These are phyloP conservation scores for Nyctibius bracteatus DNA, from an alignment of 2,113 vertebrate species.

Conservation along the genomic window DNA sequence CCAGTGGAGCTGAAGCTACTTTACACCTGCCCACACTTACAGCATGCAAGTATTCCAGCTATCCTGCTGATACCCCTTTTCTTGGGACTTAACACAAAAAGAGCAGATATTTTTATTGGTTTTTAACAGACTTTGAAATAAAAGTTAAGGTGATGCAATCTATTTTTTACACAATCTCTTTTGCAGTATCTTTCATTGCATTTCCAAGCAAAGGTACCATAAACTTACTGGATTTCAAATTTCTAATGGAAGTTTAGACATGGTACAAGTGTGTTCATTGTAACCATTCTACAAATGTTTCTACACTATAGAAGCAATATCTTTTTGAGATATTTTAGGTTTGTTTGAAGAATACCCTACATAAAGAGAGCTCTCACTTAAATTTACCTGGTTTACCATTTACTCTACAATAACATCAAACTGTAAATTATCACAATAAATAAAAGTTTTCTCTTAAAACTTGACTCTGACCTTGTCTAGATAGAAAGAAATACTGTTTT, in stretches of 20 bases:
- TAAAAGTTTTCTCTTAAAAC: neutral
- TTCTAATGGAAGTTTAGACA: neutral
- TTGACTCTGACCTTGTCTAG: neutral
- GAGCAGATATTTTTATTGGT: neutral
- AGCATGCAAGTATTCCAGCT: neutral
- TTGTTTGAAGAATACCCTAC: neutral
- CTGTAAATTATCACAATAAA: neutral
- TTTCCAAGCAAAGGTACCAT: neutral
- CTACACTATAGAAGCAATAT: neutral
- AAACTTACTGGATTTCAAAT: neutral
- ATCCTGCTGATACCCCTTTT: neutral
- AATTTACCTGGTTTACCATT: neutral
- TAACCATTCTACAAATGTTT: neutral
- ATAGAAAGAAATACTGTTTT: neutral
- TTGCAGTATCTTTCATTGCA: neutral
- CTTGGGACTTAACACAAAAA: neutral
- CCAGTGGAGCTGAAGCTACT: neutral
- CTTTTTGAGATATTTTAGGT: neutral
- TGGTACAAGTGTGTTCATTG: accelerated
- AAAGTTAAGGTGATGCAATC: neutral
- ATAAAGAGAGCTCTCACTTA: neutral
- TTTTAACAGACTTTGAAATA: neutral
- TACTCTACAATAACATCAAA: neutral
- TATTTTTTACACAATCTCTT: neutral
- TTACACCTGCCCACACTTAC: neutral